Percentiles rank a stretch among this genome's conserved stretches.
These are phyloP conservation scores for Aleiodes sp. DNA, from an alignment of 1,140 invertebrate genomes.

Conservation along the genomic window DNA sequence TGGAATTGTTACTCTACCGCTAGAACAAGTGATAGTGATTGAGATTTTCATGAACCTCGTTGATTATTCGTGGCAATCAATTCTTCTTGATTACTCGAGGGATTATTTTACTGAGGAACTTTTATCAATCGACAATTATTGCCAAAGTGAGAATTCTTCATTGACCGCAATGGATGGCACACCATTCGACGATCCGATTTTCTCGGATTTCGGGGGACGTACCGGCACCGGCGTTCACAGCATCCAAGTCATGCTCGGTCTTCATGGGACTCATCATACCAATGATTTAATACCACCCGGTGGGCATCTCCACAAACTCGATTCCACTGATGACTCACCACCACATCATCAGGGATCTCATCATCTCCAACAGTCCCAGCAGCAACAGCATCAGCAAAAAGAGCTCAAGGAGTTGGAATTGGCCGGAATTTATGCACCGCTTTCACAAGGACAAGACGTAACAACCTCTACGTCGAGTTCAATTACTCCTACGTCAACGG, in stretches of 20 bases:
- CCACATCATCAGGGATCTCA: slow-evolving; percentile 56
- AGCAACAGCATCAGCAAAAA: slow-evolving; percentile 59
- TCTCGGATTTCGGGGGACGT: slow-evolving; percentile 71
- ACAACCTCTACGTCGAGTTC: slow-evolving; percentile 56
- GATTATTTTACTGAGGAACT: neutral
- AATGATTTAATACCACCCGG: slow-evolving; percentile 61
- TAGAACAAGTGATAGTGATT: slow-evolving; percentile 8
- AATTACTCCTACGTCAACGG: slow-evolving; percentile 53
- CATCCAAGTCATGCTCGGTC: slow-evolving; percentile 65
- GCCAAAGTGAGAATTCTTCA: neutral
- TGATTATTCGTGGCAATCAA: slow-evolving; percentile 22
- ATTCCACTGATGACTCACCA: slow-evolving; percentile 63
- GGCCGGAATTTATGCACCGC: slow-evolving; percentile 60
- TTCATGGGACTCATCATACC: slow-evolving; percentile 66
- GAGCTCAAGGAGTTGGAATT: slow-evolving; percentile 61
- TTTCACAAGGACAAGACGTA: slow-evolving; percentile 59
- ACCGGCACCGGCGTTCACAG: slow-evolving; percentile 69
- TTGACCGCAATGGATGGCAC: slow-evolving; percentile 74
- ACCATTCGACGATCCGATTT: slow-evolving; percentile 44
- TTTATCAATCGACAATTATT: neutral
- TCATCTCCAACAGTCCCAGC: slow-evolving; percentile 55
- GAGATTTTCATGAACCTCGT: slow-evolving; percentile 29
- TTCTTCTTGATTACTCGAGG: slow-evolving; percentile 21
- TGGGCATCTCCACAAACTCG: slow-evolving; percentile 66
- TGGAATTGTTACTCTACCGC: neutral